Evolutionary conservation across 2,113 vertebrate species (phyloP), one percentile per base, ranked within the genome.

Genomic region (Bufo bufo): DNA sequence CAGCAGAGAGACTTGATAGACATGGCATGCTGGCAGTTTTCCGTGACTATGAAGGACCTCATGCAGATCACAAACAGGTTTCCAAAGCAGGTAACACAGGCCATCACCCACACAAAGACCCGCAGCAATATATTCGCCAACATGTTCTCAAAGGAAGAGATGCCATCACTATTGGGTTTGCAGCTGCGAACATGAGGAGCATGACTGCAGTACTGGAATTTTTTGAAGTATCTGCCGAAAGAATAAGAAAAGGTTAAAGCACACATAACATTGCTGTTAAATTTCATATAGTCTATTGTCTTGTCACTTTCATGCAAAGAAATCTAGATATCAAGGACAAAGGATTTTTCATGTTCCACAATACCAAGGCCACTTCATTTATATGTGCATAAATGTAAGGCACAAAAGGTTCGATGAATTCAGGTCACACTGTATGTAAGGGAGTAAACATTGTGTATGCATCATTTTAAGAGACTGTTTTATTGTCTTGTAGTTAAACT

Each of bases 1-100:
- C 92, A 95, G 91, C 94, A 95, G 43, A 94, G 92, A 13, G 92
- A 93, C 82, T 92, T 92, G 92, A 94, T 94, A 88, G 93, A 93
- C 91, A 92, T 91, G 63, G 92, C 86, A 84, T 93, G 92, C 75
- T 90, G 90, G 78, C 92, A 92, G 92, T 91, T 93, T 88, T 94
- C 91, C 0, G 90, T 83, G 17, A 77, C 85, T 0, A 94, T 66
- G 79, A 91, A 92, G 71, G 93, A 93, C 0, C 92, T 87, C 89
- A 92, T 69, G 87, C 90, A 91, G 84, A 93, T 91, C 61, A 92
- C 92, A 0, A 94, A 91, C 74, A 94, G 90, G 75, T 93, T 95
- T 77, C 93, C 92, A 0, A 92, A 91, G 89, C 93, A 95, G 90
- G 92, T 94, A 88, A 92, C 19, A 79, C 92, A 94, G 81, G 93